Evolutionary conservation across 2,888 invertebrate genomes (phyloP).

Genomic region (Fragum whitleyi): DNA sequence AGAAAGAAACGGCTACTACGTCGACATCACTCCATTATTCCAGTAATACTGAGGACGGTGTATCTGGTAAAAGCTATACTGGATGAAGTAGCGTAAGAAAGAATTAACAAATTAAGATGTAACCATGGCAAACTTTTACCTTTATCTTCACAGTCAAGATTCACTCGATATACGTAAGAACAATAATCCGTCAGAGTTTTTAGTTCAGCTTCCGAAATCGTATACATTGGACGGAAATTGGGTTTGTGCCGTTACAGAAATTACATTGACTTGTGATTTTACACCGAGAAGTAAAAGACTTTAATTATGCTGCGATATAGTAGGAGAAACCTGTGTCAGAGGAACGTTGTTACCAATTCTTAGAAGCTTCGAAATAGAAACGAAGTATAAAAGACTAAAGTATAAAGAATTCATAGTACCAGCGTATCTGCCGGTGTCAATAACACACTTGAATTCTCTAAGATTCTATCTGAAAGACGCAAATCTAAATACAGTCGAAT

Average conservation of each 20-base stretch:
- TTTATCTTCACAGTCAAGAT: slow-evolving; percentile 27
- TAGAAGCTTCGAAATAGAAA: slow-evolving; percentile 32
- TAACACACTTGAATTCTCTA: slow-evolving; percentile 1
- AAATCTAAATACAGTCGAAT: slow-evolving; percentile 5
- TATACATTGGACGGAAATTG: slow-evolving; percentile 36
- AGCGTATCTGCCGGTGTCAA: slow-evolving; percentile 22
- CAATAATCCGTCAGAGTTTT: slow-evolving; percentile 40
- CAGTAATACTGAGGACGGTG: slow-evolving; percentile 5
- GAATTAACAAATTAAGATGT: background rate
- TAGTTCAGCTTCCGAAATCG: slow-evolving; percentile 36
- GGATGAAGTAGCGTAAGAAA: slow-evolving; percentile 13
- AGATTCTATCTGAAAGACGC: slow-evolving; percentile 23
- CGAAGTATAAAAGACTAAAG: slow-evolving; percentile 25
- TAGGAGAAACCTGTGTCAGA: slow-evolving; percentile 33
- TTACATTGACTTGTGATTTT: slow-evolving; percentile 37
- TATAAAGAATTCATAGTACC: background rate
- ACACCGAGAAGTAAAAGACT: slow-evolving; percentile 24
- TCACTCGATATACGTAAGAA: slow-evolving; percentile 27
- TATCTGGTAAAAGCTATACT: slow-evolving; percentile 21
- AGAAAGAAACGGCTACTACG: slow-evolving; percentile 18
- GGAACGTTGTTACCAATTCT: slow-evolving; percentile 21
- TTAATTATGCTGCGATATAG: slow-evolving; percentile 39
- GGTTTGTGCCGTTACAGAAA: slow-evolving; percentile 33
- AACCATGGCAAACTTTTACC: slow-evolving; percentile 26
- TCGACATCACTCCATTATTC: slow-evolving; percentile 8